A percentile compares a stretch with the other conserved stretches of the same genome.
Conservation (phyloP, 2,797 vertebrate genomes). For the Pogonophryne albipinna region DNA sequence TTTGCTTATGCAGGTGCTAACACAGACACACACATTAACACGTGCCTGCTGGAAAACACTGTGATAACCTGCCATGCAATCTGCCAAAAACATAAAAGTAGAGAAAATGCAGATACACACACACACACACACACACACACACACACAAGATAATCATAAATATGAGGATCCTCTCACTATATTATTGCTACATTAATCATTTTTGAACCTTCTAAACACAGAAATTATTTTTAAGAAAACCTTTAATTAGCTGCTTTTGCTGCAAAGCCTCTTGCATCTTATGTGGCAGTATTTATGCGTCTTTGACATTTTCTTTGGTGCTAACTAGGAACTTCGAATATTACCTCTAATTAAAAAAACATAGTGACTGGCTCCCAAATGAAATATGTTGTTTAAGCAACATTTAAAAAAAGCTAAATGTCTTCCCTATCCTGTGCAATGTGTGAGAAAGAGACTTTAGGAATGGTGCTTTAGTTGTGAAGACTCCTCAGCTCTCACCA, state of each 20-base stretch:
- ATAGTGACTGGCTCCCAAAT: neutral
- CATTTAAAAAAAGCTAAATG: neutral
- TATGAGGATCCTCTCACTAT: too few species aligned
- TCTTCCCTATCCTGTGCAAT: neutral
- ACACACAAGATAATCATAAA: too few species aligned
- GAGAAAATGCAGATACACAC: neutral
- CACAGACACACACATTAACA: neutral
- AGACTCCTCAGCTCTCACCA: too few species aligned
- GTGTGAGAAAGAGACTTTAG: too few species aligned
- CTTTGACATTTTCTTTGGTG: neutral
- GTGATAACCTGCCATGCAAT: neutral
- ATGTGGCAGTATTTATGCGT: neutral
- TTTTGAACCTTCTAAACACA: neutral
- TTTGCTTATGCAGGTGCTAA: neutral
- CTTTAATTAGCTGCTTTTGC: neutral
- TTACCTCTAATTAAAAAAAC: neutral
- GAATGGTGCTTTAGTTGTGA: too few species aligned
- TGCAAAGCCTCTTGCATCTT: neutral
- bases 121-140: too few species aligned
- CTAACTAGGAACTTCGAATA: neutral
- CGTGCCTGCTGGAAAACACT: slow-evolving; percentile 14
- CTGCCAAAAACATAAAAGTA: neutral
- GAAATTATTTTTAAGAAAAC: neutral
- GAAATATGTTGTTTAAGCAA: neutral
- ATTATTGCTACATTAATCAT: too few species aligned